Conservation (phyloP, 2,797 vertebrate genomes). For the Coregonus sp. region DNA sequence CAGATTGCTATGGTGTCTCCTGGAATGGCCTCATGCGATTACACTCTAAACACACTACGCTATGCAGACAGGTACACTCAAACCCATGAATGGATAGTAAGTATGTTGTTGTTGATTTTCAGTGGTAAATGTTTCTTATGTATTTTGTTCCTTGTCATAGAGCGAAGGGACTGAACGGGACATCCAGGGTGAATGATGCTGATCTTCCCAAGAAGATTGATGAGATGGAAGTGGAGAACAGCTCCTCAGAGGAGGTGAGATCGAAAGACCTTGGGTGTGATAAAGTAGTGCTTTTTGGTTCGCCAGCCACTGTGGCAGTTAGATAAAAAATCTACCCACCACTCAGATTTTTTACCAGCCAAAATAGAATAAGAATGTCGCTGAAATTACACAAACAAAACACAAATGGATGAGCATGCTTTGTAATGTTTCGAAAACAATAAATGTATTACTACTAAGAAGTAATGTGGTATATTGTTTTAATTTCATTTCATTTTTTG, state of each 20-base stretch:
- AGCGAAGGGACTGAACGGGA: conserved; percentile 88
- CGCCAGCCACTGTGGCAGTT: neutral
- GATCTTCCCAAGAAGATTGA: conserved; percentile 56
- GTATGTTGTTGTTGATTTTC: neutral
- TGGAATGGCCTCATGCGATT: conserved; percentile 92
- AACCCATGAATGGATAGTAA: neutral
- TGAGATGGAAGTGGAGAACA: conserved; percentile 56
- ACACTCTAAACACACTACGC: conserved; percentile 94
- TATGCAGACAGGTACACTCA: conserved; percentile 91
- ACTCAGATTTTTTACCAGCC: too few relatives aligned
- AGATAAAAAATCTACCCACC: too few relatives aligned
- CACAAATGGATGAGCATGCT: too few relatives aligned
- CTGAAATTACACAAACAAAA: too few relatives aligned
- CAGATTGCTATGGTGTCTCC: conserved; percentile 99
- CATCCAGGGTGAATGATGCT: conserved; percentile 54
- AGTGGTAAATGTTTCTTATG: neutral
- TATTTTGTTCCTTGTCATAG: conserved; percentile 66
- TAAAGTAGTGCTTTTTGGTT: neutral
- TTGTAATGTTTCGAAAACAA: too few relatives aligned
- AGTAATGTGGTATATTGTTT: too few relatives aligned
- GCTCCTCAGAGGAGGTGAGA: conserved; percentile 71
- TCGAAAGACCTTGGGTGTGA: neutral
- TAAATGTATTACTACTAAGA: too few relatives aligned
- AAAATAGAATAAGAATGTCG: too few relatives aligned
- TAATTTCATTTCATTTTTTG: too few relatives aligned